Percentiles rank a stretch among this genome's conserved stretches.
Evolutionary conservation across 1,140 invertebrate genomes (phyloP).

Genomic region (Drosophila sp.): DNA sequence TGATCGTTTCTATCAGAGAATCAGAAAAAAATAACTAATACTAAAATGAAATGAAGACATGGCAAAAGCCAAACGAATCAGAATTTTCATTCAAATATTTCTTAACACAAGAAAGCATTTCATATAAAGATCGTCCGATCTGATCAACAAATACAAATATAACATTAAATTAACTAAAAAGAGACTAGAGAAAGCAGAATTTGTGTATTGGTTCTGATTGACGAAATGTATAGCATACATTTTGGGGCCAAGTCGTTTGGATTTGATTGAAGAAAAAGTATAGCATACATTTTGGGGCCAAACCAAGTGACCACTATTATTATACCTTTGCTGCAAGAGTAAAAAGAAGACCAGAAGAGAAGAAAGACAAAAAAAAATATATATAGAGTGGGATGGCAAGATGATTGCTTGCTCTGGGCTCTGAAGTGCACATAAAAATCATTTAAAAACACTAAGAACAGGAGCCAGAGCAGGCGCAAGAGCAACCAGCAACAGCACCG

Average conservation of each 20-base stretch:
- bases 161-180: too few relatives aligned
- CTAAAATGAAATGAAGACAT: too few relatives aligned
- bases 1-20: too few relatives aligned
- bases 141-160: too few relatives aligned
- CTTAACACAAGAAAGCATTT: too few relatives aligned
- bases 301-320: neutral
- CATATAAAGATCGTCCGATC: too few relatives aligned
- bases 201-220: neutral
- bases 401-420: constrained; percentile 31
- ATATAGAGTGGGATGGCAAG: neutral
- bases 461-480: constrained; percentile 42
- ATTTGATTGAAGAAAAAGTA: neutral
- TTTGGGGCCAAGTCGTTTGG: neutral
- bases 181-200: neutral
- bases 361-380: neutral
- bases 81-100: too few relatives aligned
- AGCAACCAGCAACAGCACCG: constrained; percentile 15
- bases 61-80: too few relatives aligned
- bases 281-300: neutral
- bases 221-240: neutral
- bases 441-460: constrained; percentile 72
- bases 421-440: constrained; percentile 79
- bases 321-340: neutral
- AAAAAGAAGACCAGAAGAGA: neutral
- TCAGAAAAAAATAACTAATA: too few relatives aligned